Percentiles rank a stretch among this genome's conserved stretches.
Conservation (phyloP, 2,888 invertebrate genomes). For the Drosophila anomelani region DNA sequence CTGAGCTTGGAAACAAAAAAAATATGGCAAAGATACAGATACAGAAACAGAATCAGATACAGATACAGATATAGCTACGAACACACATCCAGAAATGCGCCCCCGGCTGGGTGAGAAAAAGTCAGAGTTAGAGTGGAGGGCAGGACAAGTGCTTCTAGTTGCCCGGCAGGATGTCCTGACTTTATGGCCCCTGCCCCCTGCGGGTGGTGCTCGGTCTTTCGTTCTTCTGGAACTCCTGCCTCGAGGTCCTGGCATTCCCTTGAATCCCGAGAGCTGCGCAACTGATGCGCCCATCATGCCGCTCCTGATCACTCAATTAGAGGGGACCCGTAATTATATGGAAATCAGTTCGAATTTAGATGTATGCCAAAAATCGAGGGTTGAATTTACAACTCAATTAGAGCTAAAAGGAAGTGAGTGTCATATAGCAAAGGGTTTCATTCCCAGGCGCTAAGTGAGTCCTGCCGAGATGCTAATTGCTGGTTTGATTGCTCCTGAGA, state of each 20-base stretch:
- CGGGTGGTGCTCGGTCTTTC: slow-evolving; percentile 30
- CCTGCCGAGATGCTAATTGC: slow-evolving; percentile 35
- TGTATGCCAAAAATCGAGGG: slow-evolving; percentile 41
- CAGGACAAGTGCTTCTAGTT: slow-evolving; percentile 77
- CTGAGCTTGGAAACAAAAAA: slow-evolving; percentile 55
- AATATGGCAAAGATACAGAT: slow-evolving; percentile 21
- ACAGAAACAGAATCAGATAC: slow-evolving; percentile 21
- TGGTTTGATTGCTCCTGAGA: slow-evolving; percentile 2
- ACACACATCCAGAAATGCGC: slow-evolving; percentile 18
- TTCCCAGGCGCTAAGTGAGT: slow-evolving; percentile 11
- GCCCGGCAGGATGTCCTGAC: slow-evolving; percentile 67
- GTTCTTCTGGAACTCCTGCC: slow-evolving; percentile 2
- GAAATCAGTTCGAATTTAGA: slow-evolving; percentile 47
- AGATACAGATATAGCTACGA: background rate
- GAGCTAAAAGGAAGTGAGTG: slow-evolving; percentile 10
- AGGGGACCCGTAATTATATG: slow-evolving; percentile 56
- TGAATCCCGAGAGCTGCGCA: slow-evolving; percentile 8
- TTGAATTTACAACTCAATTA: slow-evolving; percentile 40
- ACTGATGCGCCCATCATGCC: slow-evolving; percentile 28
- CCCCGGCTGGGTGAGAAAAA: slow-evolving; percentile 42
- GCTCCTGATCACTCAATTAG: slow-evolving; percentile 72
- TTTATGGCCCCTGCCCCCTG: slow-evolving; percentile 34
- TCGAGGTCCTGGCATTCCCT: slow-evolving; percentile 13
- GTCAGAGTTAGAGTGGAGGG: slow-evolving; percentile 32
- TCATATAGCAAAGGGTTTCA: slow-evolving; percentile 4